Evolutionary conservation across 2,113 vertebrate genomes (phyloP).

Genomic region (Pungitius pungitius): DNA sequence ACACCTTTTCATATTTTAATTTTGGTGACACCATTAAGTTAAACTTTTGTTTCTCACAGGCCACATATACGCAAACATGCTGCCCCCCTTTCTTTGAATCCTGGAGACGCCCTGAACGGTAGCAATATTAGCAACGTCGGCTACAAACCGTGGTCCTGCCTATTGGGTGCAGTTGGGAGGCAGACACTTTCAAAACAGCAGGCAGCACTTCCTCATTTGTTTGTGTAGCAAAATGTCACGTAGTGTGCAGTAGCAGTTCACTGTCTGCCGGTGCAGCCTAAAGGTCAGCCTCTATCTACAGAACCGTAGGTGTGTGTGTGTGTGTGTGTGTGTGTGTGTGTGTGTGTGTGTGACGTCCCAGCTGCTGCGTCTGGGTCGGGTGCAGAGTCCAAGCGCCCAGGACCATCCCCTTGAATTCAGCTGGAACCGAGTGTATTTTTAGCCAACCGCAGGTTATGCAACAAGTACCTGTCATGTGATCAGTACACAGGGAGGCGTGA

Average conservation of each 20-base stretch:
- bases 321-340: too few relatives aligned
- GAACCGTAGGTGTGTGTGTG: slow-evolving; percentile 6
- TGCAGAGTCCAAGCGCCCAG: slow-evolving; percentile 31
- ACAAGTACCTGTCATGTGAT: slow-evolving; percentile 76
- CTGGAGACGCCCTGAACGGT: too few relatives aligned
- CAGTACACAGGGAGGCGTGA: slow-evolving; percentile 36
- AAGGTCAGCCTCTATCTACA: slow-evolving; percentile 26
- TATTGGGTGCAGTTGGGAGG: not conserved
- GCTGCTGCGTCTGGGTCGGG: slow-evolving; percentile 35
- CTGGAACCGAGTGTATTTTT: slow-evolving; percentile 77
- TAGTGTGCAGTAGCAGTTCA: not conserved
- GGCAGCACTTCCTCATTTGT: not conserved
- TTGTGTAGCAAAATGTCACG: slow-evolving; percentile 9
- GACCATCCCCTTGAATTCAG: slow-evolving; percentile 70
- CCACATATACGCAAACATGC: too few relatives aligned
- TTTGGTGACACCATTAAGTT: too few relatives aligned
- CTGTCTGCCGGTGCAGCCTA: slow-evolving; percentile 8
- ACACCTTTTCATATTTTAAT: too few relatives aligned
- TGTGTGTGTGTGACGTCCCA: slow-evolving; percentile 25
- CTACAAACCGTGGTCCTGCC: too few relatives aligned
- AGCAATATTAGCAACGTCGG: not conserved
- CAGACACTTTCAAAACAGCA: not conserved
- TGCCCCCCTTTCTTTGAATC: too few relatives aligned
- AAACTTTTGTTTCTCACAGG: too few relatives aligned
- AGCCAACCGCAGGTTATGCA: slow-evolving; percentile 72